Base-by-base conservation (phyloP, 2,113 vertebrate genomes). In the Zootoca vivipara region DNA sequence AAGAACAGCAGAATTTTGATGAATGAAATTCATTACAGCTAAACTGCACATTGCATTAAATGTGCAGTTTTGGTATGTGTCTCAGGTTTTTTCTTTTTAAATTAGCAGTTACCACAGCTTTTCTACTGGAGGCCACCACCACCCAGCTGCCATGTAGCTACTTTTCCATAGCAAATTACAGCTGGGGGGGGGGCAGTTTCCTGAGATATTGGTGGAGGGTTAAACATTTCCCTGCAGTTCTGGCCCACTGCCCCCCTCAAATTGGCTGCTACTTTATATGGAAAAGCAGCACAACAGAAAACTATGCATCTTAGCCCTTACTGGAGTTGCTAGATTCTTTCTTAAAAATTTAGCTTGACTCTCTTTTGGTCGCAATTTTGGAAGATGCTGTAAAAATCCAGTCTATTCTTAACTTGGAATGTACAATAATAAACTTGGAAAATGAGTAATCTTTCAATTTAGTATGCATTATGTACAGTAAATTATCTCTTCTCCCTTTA, bases 1-100 rank as follows among this genome's bases (percentile, higher is more conserved):
- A 92, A 87, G 77, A 88, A 77, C 13, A 85, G 82, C 86, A 26
- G 72, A 69, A 18, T 56, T 16, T 79, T 87, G 38, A 79, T 87
- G 64, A 89, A 87, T 58, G 42, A 89, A 58, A 89, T 16, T 5
- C 87, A 7, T 78, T 46, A n/a, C 2, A 30, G 46, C n/a, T 2
- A 79, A 58, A 56, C 16, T 33, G n/a, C 56, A 79, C n/a, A 26
- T 72, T 84, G 46, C 38, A 35, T 56, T 72, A 46, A 73, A 73
- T 3, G n/a, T 84, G 30, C 33, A 35, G 30, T 33, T 84, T 26
- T 20, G 12, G 15, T 46, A 35, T 85, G 4, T 64, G 26, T 62
- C 26, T 16, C 22, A 9, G 5, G 38, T 2, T 40, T 18, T 67
- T 26, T 83, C 30, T 70, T 83, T 20, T 35, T 38, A 62, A 75